A percentile compares a stretch with the other conserved stretches of the same genome.
phyloP scores from a whole-genome alignment of 2,797 vertebrate species.

The Florisuga fusca region DNA sequence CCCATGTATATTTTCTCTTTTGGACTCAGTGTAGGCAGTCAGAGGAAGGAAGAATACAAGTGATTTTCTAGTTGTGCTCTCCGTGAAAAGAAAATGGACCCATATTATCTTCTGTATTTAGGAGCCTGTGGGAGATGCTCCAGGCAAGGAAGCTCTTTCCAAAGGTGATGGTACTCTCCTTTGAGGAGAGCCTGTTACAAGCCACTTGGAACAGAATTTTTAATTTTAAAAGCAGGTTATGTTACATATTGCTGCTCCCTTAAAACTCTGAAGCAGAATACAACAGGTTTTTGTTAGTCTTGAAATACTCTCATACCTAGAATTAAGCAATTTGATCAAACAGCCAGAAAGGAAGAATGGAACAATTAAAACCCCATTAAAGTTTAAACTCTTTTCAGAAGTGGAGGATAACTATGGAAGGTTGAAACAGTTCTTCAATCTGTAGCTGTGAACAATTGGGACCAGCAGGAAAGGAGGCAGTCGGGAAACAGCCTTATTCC shows the following conservation, averaged over 20 bases:
- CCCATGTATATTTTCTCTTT: background rate
- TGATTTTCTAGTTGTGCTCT: background rate
- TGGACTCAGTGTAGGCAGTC: background rate
- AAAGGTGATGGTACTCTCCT: background rate
- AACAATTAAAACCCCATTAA: conserved; percentile 54
- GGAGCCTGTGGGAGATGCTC: background rate
- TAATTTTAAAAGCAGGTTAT: background rate
- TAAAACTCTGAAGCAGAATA: background rate
- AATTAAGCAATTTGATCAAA: conserved; percentile 23
- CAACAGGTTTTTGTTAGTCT: conserved; percentile 4
- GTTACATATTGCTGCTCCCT: background rate
- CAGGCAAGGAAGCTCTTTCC: background rate
- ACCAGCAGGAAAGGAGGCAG: conserved; percentile 8
- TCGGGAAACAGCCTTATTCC: background rate
- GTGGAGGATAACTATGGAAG: background rate
- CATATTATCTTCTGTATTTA: background rate
- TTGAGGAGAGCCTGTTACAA: background rate
- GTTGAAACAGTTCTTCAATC: conserved; percentile 17
- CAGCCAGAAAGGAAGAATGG: conserved; percentile 7
- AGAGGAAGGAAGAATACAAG: background rate
- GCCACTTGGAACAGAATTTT: background rate
- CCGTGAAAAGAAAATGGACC: background rate
- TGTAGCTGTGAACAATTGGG: conserved; percentile 8
- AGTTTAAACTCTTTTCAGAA: conserved; percentile 35
- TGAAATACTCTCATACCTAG: background rate